Evolutionary conservation across 2,113 vertebrate genomes (phyloP).

Genomic region (Pelodiscus sinensis): DNA sequence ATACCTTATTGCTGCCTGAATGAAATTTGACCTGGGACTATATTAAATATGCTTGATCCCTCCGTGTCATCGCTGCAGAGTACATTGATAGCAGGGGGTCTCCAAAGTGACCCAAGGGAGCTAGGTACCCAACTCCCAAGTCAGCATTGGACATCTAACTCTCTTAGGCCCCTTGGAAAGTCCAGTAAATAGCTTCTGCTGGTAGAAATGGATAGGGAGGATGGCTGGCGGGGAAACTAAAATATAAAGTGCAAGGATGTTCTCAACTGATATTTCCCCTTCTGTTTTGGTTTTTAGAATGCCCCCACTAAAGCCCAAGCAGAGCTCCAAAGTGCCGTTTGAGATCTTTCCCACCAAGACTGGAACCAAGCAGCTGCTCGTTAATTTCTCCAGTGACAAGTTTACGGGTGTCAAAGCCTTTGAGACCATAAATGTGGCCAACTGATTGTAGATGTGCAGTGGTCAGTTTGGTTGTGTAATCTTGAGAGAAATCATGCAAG

Average conservation of each 20-base stretch:
- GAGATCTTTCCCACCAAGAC: conserved; percentile 72
- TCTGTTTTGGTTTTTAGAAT: conserved; percentile 50
- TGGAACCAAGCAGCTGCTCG: conserved; percentile 76
- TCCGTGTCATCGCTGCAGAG: background rate
- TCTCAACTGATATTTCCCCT: background rate
- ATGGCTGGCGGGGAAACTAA: background rate
- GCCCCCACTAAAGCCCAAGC: conserved; percentile 71
- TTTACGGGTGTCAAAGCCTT: conserved; percentile 80
- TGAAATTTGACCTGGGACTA: background rate
- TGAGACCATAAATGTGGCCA: conserved; percentile 68
- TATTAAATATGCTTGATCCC: background rate
- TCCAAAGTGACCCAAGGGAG: background rate
- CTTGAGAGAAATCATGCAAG: background rate
- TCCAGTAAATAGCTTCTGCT: background rate
- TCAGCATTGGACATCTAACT: background rate
- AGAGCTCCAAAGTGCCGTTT: conserved; percentile 67
- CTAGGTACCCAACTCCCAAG: background rate
- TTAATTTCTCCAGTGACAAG: conserved; percentile 79
- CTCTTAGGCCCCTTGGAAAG: background rate
- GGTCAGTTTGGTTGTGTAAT: background rate
- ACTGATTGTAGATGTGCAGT: conserved; percentile 39
- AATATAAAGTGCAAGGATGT: background rate
- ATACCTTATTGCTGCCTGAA: background rate
- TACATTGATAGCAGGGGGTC: background rate
- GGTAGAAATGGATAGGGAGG: background rate